Percentiles rank a stretch among this genome's conserved stretches.
Evolutionary conservation across 2,797 vertebrate species (phyloP).

Genomic region (Avahi laniger): DNA sequence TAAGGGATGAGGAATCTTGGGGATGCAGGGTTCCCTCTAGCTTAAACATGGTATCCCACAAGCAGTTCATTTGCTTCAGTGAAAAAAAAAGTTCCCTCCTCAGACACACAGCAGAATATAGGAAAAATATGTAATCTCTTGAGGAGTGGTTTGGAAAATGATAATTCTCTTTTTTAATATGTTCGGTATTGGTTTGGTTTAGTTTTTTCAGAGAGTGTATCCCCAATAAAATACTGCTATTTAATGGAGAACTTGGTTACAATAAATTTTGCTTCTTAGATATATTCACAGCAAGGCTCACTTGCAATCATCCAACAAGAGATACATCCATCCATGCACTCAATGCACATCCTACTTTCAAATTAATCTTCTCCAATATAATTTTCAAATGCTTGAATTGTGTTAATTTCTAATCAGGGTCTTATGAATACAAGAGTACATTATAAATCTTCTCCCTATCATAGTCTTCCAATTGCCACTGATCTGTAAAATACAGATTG

Average conservation of each 20-base stretch:
- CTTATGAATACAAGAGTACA: neutral
- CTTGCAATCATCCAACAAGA: neutral
- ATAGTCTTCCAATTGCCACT: neutral
- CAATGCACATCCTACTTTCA: slow-evolving; percentile 15
- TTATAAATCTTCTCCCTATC: slow-evolving; percentile 38
- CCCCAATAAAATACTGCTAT: neutral
- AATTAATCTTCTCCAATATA: slow-evolving; percentile 34
- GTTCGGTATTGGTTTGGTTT: neutral
- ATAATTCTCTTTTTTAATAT: neutral
- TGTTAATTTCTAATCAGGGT: neutral
- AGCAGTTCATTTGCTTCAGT: neutral
- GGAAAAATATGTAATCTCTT: neutral
- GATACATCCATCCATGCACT: neutral
- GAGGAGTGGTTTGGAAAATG: neutral
- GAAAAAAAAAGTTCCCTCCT: neutral
- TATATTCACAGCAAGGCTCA: slow-evolving; percentile 10
- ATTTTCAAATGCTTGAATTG: slow-evolving; percentile 9
- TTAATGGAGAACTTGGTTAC: slow-evolving; percentile 1
- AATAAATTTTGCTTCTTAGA: slow-evolving; percentile 30
- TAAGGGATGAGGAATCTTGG: neutral
- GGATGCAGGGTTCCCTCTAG: neutral
- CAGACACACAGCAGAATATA: neutral
- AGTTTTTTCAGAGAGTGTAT: neutral
- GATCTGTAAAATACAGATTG: slow-evolving; percentile 48
- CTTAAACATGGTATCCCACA: neutral